Evolutionary conservation across 2,888 invertebrate genomes (phyloP).

Genomic region (Orgyia antiqua): DNA sequence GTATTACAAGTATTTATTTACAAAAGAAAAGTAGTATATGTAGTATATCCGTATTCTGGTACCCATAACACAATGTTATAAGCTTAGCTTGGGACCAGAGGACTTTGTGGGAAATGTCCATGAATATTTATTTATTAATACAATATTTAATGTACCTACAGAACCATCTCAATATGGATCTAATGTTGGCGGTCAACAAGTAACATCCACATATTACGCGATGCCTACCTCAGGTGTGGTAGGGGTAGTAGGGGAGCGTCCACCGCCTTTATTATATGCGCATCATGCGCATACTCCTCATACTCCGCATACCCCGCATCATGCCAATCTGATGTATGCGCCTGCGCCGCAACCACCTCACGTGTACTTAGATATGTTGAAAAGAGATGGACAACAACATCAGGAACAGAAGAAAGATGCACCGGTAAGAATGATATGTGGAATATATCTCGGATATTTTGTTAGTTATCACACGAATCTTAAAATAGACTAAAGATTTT

Average conservation of each 20-base stretch:
- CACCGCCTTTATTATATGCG: conserved; percentile 63
- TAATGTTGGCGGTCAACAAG: conserved; percentile 46
- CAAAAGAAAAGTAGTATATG: no score
- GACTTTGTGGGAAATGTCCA: no score
- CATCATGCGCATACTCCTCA: conserved; percentile 60
- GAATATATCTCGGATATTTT: no score
- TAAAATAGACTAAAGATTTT: no score
- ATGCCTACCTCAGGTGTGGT: conserved; percentile 64
- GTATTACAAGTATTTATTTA: no score
- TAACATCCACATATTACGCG: conserved; percentile 57
- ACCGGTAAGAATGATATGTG: conserved; percentile 46
- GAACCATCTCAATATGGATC: conserved; percentile 63
- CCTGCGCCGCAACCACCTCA: conserved; percentile 62
- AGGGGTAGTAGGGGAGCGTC: conserved; percentile 57
- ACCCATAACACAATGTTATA: no score
- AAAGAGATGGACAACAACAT: conserved; percentile 59
- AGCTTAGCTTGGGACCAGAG: no score
- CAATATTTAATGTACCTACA: no score
- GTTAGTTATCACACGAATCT: no score
- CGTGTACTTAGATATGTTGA: conserved; percentile 62
- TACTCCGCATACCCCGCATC: conserved; percentile 54
- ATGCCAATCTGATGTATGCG: conserved; percentile 54
- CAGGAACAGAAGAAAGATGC: conserved; percentile 58
- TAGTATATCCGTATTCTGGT: no score
- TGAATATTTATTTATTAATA: no score